These are phyloP conservation scores for Thalassaphorura encarpata DNA, from an alignment of 1,140 invertebrate genomes.

Conservation along the genomic window DNA sequence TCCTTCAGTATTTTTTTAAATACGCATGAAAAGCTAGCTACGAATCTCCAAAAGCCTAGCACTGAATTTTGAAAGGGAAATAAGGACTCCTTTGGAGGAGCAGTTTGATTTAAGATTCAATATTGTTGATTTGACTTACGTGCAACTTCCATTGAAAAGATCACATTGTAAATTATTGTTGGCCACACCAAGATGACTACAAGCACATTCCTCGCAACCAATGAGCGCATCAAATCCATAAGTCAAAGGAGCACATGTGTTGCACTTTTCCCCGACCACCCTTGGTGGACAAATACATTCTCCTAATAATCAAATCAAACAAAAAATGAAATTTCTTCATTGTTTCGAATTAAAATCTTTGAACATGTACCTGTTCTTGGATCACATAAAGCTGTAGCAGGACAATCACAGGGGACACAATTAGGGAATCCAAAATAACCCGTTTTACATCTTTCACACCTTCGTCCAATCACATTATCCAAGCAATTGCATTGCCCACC, in stretches of 20 bases:
- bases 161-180: slow-evolving; percentile 76
- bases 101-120: too few relatives aligned
- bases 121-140: slow-evolving; percentile 47
- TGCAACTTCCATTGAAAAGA: slow-evolving; percentile 68
- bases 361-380: slow-evolving; percentile 51
- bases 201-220: slow-evolving; percentile 92
- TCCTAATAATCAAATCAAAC: slow-evolving; percentile 35
- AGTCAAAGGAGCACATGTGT: slow-evolving; percentile 74
- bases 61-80: too few relatives aligned
- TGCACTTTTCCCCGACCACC: slow-evolving; percentile 61
- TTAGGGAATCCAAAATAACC: slow-evolving; percentile 93
- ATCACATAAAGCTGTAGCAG: slow-evolving; percentile 68
- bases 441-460: slow-evolving; percentile 78
- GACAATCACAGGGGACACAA: slow-evolving; percentile 78
- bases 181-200: slow-evolving; percentile 68
- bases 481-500: slow-evolving; percentile 94
- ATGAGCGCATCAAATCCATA: slow-evolving; percentile 91
- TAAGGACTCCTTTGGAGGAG: too few relatives aligned
- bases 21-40: too few relatives aligned
- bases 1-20: too few relatives aligned
- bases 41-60: too few relatives aligned
- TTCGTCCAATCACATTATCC: slow-evolving; percentile 83
- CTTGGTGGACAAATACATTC: slow-evolving; percentile 50
- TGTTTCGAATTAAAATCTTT: background rate
- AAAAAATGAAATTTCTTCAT: background rate